phyloP scores from a whole-genome alignment of 2,797 vertebrate genomes.

The Thamnophis elegans region DNA sequence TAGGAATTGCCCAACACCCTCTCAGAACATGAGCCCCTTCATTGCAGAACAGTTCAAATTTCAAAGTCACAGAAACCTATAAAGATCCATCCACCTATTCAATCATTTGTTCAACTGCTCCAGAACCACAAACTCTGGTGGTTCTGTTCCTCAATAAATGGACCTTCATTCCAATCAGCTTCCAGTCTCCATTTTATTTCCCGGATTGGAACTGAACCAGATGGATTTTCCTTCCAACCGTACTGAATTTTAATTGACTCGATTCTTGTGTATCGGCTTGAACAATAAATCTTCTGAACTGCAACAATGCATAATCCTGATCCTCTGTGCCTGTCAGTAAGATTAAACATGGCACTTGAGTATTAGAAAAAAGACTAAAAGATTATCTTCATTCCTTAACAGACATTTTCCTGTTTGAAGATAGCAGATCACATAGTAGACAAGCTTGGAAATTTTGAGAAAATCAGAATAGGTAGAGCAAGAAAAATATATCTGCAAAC shows the following conservation, averaged over 20 bases:
- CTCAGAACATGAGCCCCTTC: too few species aligned
- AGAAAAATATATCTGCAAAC: neutral
- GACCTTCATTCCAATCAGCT: too few species aligned
- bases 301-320: neutral
- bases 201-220: too few species aligned
- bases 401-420: neutral
- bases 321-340: neutral
- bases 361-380: neutral
- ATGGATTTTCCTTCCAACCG: too few species aligned
- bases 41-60: too few species aligned
- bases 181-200: too few species aligned
- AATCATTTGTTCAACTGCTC: too few species aligned
- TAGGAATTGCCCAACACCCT: too few species aligned
- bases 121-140: too few species aligned
- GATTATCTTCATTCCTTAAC: neutral
- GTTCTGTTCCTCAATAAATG: too few species aligned
- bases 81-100: too few species aligned
- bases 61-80: too few species aligned
- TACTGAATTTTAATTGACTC: neutral
- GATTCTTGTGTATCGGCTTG: neutral
- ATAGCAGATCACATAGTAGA: neutral
- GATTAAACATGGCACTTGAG: neutral
- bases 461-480: neutral
- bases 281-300: neutral
- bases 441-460: neutral